Conservation (phyloP, 2,113 vertebrate genomes). For the Cinclus cinclus region DNA sequence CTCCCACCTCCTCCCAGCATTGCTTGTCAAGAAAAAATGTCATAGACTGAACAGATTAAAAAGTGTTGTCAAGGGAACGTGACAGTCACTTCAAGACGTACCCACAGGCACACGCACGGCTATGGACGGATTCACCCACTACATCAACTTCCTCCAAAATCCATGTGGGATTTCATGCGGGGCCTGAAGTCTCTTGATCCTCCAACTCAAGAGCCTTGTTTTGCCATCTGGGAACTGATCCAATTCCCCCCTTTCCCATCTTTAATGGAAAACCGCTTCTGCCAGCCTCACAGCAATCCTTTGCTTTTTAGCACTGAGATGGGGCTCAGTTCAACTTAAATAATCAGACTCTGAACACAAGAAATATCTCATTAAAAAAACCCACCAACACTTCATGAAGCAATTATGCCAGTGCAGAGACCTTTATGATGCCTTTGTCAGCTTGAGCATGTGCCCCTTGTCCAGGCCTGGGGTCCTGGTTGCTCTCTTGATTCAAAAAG, state of each 20-base stretch:
- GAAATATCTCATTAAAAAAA: background rate
- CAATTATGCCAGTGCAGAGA: background rate
- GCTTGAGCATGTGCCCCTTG: background rate
- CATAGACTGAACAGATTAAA: conserved; percentile 11
- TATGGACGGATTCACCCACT: fast-evolving
- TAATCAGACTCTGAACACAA: background rate
- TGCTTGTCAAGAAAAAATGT: background rate
- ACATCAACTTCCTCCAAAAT: background rate
- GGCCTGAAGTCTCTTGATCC: background rate
- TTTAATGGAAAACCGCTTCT: background rate
- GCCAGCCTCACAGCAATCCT: background rate
- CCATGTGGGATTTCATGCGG: background rate
- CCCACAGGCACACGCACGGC: background rate
- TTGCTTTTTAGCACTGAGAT: background rate
- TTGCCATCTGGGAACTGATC: background rate
- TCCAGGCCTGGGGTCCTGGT: background rate
- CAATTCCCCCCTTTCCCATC: background rate
- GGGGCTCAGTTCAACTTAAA: background rate
- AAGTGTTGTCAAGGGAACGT: conserved; percentile 53
- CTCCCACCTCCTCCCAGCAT: conserved; percentile 7
- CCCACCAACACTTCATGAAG: background rate
- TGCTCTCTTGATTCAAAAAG: background rate
- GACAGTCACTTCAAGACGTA: background rate
- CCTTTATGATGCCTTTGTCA: background rate
- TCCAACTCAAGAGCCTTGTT: background rate